Conservation (phyloP, 2,113 vertebrate species). For the Peromyscus californicus region DNA sequence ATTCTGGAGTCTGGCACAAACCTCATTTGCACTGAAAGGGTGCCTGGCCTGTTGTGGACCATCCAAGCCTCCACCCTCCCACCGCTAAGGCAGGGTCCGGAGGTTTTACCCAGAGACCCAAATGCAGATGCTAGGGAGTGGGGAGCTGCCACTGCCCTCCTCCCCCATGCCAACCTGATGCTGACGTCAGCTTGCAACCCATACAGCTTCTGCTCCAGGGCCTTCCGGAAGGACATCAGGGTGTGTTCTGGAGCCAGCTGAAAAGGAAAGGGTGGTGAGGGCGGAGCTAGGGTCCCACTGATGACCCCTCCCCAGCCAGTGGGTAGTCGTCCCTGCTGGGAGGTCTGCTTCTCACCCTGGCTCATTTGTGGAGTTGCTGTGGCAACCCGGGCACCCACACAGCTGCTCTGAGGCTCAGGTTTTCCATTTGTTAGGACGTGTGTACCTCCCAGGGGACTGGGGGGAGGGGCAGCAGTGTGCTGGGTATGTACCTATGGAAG, state of each 20-base stretch:
- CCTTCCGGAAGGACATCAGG: constrained; percentile 96
- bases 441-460: background rate
- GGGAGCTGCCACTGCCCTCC: background rate
- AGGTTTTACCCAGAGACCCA: background rate
- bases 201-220: constrained; percentile 91
- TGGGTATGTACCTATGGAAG: background rate
- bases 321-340: background rate
- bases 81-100: background rate
- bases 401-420: background rate
- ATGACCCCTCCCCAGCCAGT: too few species aligned
- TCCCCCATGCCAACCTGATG: constrained; percentile 89
- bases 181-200: constrained; percentile 94
- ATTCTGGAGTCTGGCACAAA: background rate
- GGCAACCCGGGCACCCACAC: background rate
- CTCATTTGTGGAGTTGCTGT: background rate
- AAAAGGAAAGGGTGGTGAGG: background rate
- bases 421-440: background rate
- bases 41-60: background rate
- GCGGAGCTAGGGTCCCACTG: background rate
- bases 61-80: background rate
- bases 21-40: background rate
- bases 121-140: background rate
- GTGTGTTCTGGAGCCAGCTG: constrained; percentile 98
- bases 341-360: background rate
- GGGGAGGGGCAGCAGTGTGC: background rate